These are phyloP conservation scores for Muraenolepis orangiensis DNA, from an alignment of 2,797 vertebrate genomes.

Conservation along the genomic window DNA sequence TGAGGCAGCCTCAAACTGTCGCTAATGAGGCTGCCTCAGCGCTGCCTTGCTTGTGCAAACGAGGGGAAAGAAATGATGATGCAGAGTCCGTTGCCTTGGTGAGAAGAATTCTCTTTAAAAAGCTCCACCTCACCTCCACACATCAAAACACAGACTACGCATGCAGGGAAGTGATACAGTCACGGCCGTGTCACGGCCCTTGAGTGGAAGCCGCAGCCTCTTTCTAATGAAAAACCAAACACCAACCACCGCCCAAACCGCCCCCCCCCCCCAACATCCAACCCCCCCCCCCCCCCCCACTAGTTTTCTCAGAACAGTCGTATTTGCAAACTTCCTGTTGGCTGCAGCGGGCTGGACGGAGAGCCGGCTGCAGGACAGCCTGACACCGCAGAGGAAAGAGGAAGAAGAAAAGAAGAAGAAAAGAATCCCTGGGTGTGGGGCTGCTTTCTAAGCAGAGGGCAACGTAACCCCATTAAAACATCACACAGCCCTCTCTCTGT, in stretches of 20 bases:
- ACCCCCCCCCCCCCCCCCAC: constrained; percentile 3
- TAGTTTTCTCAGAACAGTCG: constrained; percentile 35
- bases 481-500: constrained; percentile 3
- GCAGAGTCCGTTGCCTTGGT: background rate
- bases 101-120: background rate
- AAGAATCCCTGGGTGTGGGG: background rate
- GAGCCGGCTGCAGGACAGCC: too few relatives aligned
- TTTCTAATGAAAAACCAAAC: background rate
- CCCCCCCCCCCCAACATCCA: constrained; percentile 36
- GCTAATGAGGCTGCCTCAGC: background rate
- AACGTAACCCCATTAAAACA: constrained; percentile 19
- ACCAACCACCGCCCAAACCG: too few relatives aligned
- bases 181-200: constrained; percentile 56
- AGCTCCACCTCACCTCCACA: constrained; percentile 37
- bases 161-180: constrained; percentile 48
- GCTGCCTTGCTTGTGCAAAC: background rate
- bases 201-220: background rate
- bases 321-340: constrained; percentile 49
- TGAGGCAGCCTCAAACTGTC: background rate
- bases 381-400: background rate
- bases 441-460: background rate
- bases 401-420: background rate
- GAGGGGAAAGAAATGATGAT: too few relatives aligned
- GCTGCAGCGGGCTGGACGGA: constrained; percentile 7
- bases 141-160: constrained; percentile 41